Evolutionary conservation across 2,888 invertebrate genomes (phyloP), one percentile per base, ranked within the genome.

Genomic region (Andrena praecox): DNA sequence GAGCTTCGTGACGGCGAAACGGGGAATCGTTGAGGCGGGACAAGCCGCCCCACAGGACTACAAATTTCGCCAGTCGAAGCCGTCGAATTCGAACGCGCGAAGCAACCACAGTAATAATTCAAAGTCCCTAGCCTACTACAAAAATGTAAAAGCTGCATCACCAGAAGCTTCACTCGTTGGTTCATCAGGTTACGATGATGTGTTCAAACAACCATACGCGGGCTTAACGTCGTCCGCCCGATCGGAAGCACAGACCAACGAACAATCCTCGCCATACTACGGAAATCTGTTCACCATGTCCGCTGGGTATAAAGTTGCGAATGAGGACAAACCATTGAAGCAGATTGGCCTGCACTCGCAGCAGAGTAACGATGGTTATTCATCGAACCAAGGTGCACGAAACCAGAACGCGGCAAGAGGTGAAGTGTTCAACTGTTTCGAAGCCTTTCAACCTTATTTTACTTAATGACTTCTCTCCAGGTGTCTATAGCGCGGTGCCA

Each of bases 211-310:
- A 5, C 6, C 76, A 0, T 75, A 81, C 16, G 29, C 1, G 24
- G 24, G 24, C 7, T n/a, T 60, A 16, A 16, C 71, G 0, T 20
- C 67, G 0, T 54, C 77, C 5, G 2, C 0, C 10, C 59, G 33
- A 0, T 62, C 69, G 5, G 64, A 78, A 8, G 27, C 67, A 12
- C 63, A 59, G 16, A 60, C 48, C 27, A 76, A 29, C 52, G 59
- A 59, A 0, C 68, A 78, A 27, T 31, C 60, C 7, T 10, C 59
- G 2, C 62, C 87, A 12, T 77, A 82, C 27, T 68, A 76, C 0
- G 60, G 27, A 0, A 67, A 60, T 7, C 5, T 80, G 12, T 83
- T 85, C 52, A 83, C 71, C 29, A 83, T 84, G 62, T 69, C 83
- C 0, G 63, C 72, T 10, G 72, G 63, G 0, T 83, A 85, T 27